Conservation (phyloP, 2,797 vertebrate genomes). For the Enteromius viviparus region DNA sequence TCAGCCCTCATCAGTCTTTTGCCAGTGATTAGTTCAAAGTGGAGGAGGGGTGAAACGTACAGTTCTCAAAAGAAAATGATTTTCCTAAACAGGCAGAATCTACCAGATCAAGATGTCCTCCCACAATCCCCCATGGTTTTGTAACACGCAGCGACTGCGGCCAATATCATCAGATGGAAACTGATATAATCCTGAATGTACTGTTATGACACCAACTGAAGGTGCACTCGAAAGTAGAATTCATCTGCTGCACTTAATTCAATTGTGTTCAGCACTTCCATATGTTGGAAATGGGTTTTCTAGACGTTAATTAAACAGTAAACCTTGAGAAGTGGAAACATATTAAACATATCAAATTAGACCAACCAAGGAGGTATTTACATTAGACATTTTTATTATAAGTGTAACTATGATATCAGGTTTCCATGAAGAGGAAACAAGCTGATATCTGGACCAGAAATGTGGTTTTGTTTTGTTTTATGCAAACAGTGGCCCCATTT, state of each 20-base stretch:
- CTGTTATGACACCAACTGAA: conserved; percentile 8
- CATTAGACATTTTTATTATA: background rate
- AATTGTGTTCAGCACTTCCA: background rate
- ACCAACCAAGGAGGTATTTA: background rate
- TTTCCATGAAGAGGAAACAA: background rate
- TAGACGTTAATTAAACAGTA: background rate
- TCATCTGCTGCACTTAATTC: background rate
- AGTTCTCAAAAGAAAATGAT: conserved; percentile 57
- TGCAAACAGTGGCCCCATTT: background rate
- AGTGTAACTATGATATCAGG: background rate
- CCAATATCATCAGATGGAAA: conserved; percentile 39
- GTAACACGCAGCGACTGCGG: conserved; percentile 5
- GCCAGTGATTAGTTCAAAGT: conserved; percentile 62
- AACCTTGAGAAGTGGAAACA: conserved; percentile 3
- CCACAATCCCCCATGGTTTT: conserved; percentile 30
- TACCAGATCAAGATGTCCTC: conserved; percentile 51
- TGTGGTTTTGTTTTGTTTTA: background rate
- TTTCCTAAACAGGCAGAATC: conserved; percentile 53
- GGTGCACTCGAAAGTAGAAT: conserved; percentile 6
- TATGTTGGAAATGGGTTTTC: background rate
- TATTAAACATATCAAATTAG: conserved; percentile 6
- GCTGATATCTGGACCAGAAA: background rate
- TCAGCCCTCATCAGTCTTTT: conserved; percentile 65
- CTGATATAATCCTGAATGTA: conserved; percentile 25
- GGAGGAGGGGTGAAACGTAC: conserved; percentile 54